Evolutionary conservation across 2,113 vertebrate species (phyloP).

Genomic region (Acinonyx jubatus): DNA sequence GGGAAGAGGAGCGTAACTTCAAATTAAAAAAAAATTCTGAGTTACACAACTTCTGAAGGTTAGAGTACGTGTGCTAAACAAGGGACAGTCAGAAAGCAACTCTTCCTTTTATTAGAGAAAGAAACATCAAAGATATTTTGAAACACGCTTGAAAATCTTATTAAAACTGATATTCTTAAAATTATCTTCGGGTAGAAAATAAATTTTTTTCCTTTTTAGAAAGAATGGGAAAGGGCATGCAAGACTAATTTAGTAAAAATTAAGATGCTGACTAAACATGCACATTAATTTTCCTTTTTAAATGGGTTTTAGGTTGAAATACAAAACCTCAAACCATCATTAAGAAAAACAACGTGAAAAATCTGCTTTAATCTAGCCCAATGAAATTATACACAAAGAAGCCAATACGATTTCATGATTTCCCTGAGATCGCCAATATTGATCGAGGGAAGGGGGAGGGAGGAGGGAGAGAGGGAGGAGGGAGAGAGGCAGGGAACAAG

Average conservation of each 20-base stretch:
- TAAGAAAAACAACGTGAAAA: slow-evolving; percentile 71
- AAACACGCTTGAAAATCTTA: slow-evolving; percentile 42
- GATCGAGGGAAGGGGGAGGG: slow-evolving; percentile 63
- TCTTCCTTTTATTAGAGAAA: not conserved
- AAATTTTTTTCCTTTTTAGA: slow-evolving; percentile 24
- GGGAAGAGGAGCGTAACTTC: not conserved
- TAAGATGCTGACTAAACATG: not conserved
- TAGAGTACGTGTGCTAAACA: not conserved
- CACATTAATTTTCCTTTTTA: slow-evolving; percentile 67
- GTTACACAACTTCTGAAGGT: slow-evolving; percentile 51
- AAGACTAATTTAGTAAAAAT: slow-evolving; percentile 58
- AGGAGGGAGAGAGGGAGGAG: not conserved
- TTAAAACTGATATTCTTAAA: slow-evolving; percentile 32
- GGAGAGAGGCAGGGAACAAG: not conserved
- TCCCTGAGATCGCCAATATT: slow-evolving; percentile 78
- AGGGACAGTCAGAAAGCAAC: not conserved
- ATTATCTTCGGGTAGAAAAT: slow-evolving; percentile 11
- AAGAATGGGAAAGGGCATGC: not conserved
- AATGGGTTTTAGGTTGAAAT: slow-evolving; percentile 55
- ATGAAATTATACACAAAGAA: slow-evolving; percentile 82
- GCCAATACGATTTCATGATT: slow-evolving; percentile 77
- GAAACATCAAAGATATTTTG: not conserved
- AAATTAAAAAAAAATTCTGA: slow-evolving; percentile 46
- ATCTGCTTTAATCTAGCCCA: slow-evolving; percentile 78
- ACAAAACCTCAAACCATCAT: slow-evolving; percentile 59